Base-by-base conservation (phyloP, 2,797 vertebrate genomes). In the Melopsittacus undulatus region DNA sequence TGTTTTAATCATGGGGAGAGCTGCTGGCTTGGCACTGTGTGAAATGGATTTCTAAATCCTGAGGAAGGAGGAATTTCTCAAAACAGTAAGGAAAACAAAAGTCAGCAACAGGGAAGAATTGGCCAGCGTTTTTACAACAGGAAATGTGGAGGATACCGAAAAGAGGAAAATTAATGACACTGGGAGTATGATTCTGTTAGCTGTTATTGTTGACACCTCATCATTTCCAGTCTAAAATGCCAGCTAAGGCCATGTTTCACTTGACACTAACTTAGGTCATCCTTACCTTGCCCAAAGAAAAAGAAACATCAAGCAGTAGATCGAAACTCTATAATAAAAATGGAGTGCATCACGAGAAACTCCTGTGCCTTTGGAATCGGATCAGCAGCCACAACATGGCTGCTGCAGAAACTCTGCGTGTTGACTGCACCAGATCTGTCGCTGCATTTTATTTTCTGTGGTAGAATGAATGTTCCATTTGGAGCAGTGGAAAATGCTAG, bases 1-100 rank as follows among this genome's bases (percentile, higher is more conserved):
- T 97, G 97, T 97, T 98, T 98, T 98, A 97, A 98, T 98, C 98
- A 98, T 30, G 83, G 96, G 91, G 92, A 94, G 97, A 98, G 97
- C 96, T 97, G 97, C 97, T 97, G 96, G 97, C 91, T 90, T 91
- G 90, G 95, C 97, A 97, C 97, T 83, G 89, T 83, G 94, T 95
- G 96, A 96, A 61, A 79, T 5, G 66, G 49, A 66, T 95, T 96
- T 93, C 92, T 94, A 96, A 95, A 96, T 89, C 92, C 94, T n/a
- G 93, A 77, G 54, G 46, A 95, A 94, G 97, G 97, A 97, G 98
- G 97, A 75, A 89, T 95, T 96, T 98, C 97, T 98, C 94, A 97
- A 97, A 97, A 98, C 97, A 98, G 96, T 74, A 75, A 97, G 90
- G 96, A 98, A 98, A 98, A 96, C 97, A 98, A 91, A 93, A 95